Conservation (phyloP, 2,888 invertebrate species). For the Xestia sexstrigata region DNA sequence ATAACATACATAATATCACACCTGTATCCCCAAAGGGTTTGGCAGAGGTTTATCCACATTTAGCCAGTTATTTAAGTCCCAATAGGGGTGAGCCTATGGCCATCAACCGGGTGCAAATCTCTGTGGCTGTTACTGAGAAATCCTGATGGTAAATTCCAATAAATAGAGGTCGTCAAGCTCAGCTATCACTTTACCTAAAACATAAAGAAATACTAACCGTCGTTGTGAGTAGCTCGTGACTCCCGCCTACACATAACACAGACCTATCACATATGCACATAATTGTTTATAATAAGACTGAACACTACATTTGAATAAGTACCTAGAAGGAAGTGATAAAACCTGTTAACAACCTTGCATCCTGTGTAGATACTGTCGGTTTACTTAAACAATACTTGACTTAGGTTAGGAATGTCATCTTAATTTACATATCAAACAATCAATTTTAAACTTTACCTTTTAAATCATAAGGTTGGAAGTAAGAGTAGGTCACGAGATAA, state of each 20-base stretch:
- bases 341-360: conserved; percentile 77
- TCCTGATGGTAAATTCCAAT: too few relatives aligned
- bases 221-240: conserved; percentile 50
- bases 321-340: conserved; percentile 80
- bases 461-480: background rate
- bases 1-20: too few relatives aligned
- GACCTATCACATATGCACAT: conserved; percentile 67
- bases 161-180: too few relatives aligned
- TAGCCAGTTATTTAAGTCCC: background rate
- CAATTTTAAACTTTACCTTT: conserved; percentile 25
- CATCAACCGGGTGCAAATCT: background rate
- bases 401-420: conserved; percentile 73
- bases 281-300: conserved; percentile 69
- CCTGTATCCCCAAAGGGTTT: too few relatives aligned
- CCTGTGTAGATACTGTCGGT: conserved; percentile 81
- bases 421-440: conserved; percentile 54
- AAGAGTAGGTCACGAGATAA: conserved; percentile 15
- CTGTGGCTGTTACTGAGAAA: too few relatives aligned
- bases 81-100: background rate
- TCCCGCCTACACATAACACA: conserved; percentile 39
- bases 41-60: too few relatives aligned
- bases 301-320: conserved; percentile 72
- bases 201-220: conserved; percentile 34
- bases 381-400: conserved; percentile 78
- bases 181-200: conserved; percentile 19